Percentiles rank a stretch among this genome's conserved stretches.
These are phyloP conservation scores for Limanda limanda DNA, from an alignment of 2,113 vertebrate species.

Conservation along the genomic window DNA sequence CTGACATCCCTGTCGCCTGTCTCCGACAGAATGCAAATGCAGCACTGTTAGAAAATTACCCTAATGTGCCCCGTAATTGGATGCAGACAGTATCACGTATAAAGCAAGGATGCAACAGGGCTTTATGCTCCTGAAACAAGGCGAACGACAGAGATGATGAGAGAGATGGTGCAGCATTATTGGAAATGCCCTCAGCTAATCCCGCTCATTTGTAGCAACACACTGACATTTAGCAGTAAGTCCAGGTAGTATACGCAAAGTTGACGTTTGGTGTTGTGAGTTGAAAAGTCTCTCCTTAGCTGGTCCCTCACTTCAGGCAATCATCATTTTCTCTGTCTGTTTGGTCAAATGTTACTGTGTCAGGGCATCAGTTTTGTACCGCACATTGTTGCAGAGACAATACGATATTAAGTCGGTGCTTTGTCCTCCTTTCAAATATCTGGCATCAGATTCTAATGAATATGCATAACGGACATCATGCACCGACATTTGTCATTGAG, in stretches of 20 bases:
- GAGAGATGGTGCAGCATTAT: constrained; percentile 42
- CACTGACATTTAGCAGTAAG: constrained; percentile 62
- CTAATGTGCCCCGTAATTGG: constrained; percentile 74
- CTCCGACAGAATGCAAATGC: constrained; percentile 83
- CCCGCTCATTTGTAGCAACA: constrained; percentile 65
- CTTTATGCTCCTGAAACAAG: constrained; percentile 48
- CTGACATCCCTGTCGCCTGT: constrained; percentile 78
- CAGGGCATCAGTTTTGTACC: constrained; percentile 5
- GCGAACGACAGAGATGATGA: constrained; percentile 40
- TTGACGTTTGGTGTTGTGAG: constrained; percentile 47
- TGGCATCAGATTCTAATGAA: constrained; percentile 68
- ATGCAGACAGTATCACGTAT: constrained; percentile 60
- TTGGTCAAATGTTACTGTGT: constrained; percentile 23
- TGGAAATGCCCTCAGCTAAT: constrained; percentile 65
- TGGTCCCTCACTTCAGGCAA: constrained; percentile 13
- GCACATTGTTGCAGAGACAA: background rate
- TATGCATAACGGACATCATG: constrained; percentile 60
- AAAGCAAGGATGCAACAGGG: constrained; percentile 20
- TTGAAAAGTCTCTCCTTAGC: constrained; percentile 40
- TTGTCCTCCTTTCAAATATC: constrained; percentile 66
- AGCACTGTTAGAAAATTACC: constrained; percentile 78
- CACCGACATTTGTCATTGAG: constrained; percentile 61
- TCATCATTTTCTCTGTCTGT: constrained; percentile 18
- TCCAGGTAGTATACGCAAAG: constrained; percentile 24
- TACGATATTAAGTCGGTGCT: constrained; percentile 61